Base-by-base conservation (phyloP, 2,888 invertebrate genomes). In the Eupithecia insigniata region DNA sequence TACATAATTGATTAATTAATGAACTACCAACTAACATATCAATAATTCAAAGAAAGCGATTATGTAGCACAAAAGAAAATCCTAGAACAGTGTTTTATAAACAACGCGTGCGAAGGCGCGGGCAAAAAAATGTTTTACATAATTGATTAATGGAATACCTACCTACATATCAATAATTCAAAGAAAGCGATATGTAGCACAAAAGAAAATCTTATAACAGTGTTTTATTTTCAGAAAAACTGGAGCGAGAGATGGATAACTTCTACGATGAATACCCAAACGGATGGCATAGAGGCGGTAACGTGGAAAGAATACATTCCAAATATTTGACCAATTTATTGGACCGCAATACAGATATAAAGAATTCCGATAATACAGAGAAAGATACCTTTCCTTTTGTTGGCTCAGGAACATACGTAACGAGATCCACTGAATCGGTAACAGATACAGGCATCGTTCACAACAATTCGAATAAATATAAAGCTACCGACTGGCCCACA, bases 201-300 rank as follows among this genome's bases (percentile, higher is more conserved):
- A n/a, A 64, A 34, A 64, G 36, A 39, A 68, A 51, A 62, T 26
- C 26, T 36, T 46, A n/a, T 64, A 69, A 67, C 46, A 66, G 22
- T 67, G 36, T 71, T 69, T 69, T 69, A 34, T 69, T 74, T 74
- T 51, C 90, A 92, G 92, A 92, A 83, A 90, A 89, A 83, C 85
- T 93, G 76, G 89, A 91, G 78, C 84, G 85, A 71, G 92, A 92
- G 79, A 88, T 92, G 77, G 88, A 90, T 80, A 85, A 83, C 69
- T 90, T 89, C 84, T 92, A 93, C 79, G 88, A 89, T 72, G 91
- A 92, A 75, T 90, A 91, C 80, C 85, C 89, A 66, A 85, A 88
- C 51, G 85, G 86, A 73, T 81, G 81, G 79, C 80, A 85, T 74
- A 84, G 83, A 71, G 82, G 79, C 70, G 84, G 87, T 76, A 84